A percentile compares a stretch with the other conserved stretches of the same genome.
These are phyloP conservation scores for Vidua macroura DNA, from an alignment of 2,113 vertebrate species.

Conservation along the genomic window DNA sequence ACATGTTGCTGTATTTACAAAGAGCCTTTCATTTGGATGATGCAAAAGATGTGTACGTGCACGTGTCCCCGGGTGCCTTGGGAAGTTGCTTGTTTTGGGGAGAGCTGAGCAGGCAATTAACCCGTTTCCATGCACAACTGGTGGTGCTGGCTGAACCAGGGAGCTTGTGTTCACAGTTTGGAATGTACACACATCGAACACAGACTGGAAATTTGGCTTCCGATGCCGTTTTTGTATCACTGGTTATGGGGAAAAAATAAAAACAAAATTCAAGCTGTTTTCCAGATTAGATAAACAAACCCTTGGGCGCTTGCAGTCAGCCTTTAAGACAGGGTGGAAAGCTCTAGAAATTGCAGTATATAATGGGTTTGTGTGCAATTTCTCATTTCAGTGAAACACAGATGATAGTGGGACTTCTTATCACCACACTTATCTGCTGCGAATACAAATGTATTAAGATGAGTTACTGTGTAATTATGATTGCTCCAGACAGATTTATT, in stretches of 20 bases:
- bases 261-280: conserved; percentile 1
- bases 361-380: neutral
- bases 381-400: conserved; percentile 7
- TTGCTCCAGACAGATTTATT: conserved; percentile 62
- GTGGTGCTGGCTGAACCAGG: neutral
- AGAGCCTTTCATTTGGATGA: neutral
- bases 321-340: neutral
- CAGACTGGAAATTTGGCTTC: neutral
- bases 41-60: neutral
- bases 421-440: conserved; percentile 41
- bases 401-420: conserved; percentile 48
- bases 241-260: neutral
- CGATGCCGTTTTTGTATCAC: neutral
- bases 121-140: neutral
- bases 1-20: neutral
- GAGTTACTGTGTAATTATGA: conserved; percentile 63
- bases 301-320: neutral
- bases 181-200: neutral
- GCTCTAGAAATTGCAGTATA: neutral
- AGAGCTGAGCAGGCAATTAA: conserved; percentile 1
- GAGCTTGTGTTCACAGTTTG: neutral
- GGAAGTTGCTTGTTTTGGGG: neutral
- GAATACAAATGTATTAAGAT: conserved; percentile 62
- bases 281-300: conserved; percentile 17
- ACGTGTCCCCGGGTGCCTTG: neutral